Evolutionary conservation across 2,888 invertebrate genomes (phyloP), one percentile per base, ranked within the genome.

Genomic region (Dicyrtomina minuta): DNA sequence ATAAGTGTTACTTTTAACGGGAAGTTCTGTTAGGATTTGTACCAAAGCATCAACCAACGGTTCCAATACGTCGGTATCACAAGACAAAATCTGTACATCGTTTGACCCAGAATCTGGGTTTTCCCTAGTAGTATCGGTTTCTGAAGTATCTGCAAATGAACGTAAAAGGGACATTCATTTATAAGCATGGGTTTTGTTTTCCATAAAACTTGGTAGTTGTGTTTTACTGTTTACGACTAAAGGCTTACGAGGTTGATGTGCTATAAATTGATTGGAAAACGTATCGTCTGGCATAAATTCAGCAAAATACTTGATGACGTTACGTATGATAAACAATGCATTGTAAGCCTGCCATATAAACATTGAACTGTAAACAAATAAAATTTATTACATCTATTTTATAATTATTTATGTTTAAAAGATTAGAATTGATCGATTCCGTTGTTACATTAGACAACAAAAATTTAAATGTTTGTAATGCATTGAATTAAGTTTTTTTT

Each of bases 281-380:
- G 93, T 91, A 75, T 91, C 91, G 81, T 97, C 96, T 0, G 91
- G 90, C 15, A 95, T 88, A 78, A 91, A 91, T 82, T 97, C 95
- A 15, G 94, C 90, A 49, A 97, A 85, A 81, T 93, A 96, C 81
- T 96, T 96, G 70, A 87, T 75, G 87, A 91, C 79, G 77, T 83
- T 83, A 13, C 96, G 87, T 70, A 96, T 88, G 27, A 96, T 90
- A 80, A 96, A 94, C 59, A 99, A 83, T 0, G 93, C 91, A 83
- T 98, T 98, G 83, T 91, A 93, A 0, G 93, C 90, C 82, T 97
- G 96, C 94, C 96, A 96, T 64, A 92, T 90, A 79, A 94, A 88
- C 79, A 89, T 84, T 77, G 87, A 87, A 79, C 90, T 90, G 80
- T 68, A 86, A 86, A 76, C 66, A 64, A 72, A 74, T 53, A 72